These are phyloP conservation scores for Labia minor DNA, from an alignment of 2,888 invertebrate species.

Conservation along the genomic window DNA sequence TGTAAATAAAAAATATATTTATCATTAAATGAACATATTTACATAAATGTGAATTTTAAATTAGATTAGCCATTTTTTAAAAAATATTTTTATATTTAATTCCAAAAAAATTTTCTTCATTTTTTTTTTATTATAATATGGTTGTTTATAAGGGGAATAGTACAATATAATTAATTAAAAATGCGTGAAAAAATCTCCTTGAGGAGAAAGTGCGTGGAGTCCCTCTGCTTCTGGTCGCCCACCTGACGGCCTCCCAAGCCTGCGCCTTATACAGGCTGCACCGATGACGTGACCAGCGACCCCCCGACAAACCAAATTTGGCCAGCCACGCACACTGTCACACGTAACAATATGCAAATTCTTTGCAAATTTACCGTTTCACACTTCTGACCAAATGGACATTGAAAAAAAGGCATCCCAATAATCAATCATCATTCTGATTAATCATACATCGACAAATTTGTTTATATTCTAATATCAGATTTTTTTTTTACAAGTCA, in stretches of 20 bases:
- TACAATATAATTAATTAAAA: background rate
- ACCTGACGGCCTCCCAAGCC: background rate
- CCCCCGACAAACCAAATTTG: background rate
- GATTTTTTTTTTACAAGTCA: too few relatives aligned
- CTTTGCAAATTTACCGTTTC: background rate
- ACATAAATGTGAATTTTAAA: too few relatives aligned
- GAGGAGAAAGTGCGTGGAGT: slow-evolving; percentile 6
- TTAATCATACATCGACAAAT: background rate
- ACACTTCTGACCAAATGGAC: slow-evolving; percentile 2
- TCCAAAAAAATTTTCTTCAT: too few relatives aligned
- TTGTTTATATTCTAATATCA: too few relatives aligned
- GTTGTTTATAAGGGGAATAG: too few relatives aligned
- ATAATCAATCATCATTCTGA: background rate
- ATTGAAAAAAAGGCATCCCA: background rate
- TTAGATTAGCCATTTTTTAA: too few relatives aligned
- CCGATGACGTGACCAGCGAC: slow-evolving; percentile 7
- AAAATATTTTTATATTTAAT: too few relatives aligned
- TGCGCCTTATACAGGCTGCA: slow-evolving; percentile 3
- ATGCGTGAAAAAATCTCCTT: background rate
- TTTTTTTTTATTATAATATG: too few relatives aligned
- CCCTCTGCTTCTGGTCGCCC: background rate
- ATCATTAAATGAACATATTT: too few relatives aligned
- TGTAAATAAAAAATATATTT: too few relatives aligned
- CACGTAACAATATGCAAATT: background rate
- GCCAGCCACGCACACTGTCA: background rate